Conservation (phyloP, 2,888 invertebrate genomes). For the Apotomis turbidana region DNA sequence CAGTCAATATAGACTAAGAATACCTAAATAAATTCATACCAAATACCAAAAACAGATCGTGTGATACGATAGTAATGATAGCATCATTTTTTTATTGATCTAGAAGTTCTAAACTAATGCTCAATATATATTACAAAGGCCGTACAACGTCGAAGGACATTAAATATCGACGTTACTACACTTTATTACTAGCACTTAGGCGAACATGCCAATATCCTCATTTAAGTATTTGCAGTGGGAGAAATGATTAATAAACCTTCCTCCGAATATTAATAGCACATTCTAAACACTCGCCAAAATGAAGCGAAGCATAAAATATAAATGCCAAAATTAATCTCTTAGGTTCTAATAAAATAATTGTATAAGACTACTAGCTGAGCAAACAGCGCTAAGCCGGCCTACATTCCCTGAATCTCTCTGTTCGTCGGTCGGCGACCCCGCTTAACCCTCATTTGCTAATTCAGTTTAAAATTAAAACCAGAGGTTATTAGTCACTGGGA, state of each 20-base stretch:
- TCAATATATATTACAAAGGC: background rate
- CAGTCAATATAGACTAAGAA: too few relatives aligned
- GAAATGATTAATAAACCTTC: background rate
- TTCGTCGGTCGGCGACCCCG: slow-evolving; percentile 39
- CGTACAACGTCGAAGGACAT: too few relatives aligned
- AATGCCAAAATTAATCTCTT: slow-evolving; percentile 7
- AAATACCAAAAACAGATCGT: too few relatives aligned
- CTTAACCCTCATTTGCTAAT: slow-evolving; percentile 48
- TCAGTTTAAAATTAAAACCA: slow-evolving; percentile 49
- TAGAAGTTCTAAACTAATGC: too few relatives aligned
- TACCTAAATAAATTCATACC: too few relatives aligned
- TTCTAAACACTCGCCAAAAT: background rate
- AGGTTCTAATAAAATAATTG: slow-evolving; percentile 22
- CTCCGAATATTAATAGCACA: background rate
- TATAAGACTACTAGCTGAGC: slow-evolving; percentile 19
- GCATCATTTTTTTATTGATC: too few relatives aligned
- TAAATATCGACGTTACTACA: too few relatives aligned
- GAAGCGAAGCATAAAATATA: background rate
- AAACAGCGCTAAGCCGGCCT: slow-evolving; percentile 36
- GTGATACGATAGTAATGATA: too few relatives aligned
- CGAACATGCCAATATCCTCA: too few relatives aligned
- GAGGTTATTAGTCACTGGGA: slow-evolving; percentile 42
- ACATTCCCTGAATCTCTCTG: slow-evolving; percentile 40
- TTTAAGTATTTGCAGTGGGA: background rate
- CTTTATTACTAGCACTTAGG: too few relatives aligned